A percentile compares a stretch with the other conserved stretches of the same genome.
Conservation (phyloP, 2,888 invertebrate species). For the Sphaeridia pumilis region DNA sequence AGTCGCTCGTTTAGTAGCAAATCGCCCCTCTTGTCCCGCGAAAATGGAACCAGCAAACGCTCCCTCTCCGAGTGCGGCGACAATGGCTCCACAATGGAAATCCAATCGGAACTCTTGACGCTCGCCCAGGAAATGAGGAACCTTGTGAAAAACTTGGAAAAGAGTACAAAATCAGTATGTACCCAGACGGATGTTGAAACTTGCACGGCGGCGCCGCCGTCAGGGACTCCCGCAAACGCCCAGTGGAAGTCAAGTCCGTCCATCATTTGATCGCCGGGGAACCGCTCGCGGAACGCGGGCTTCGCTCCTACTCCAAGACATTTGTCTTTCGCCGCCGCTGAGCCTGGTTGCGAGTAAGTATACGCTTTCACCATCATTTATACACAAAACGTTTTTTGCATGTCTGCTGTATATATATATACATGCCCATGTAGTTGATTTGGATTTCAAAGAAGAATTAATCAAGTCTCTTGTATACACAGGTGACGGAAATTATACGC, state of each 20-base stretch:
- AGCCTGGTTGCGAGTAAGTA: too few relatives aligned
- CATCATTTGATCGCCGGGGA: conserved; percentile 33
- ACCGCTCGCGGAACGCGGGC: too few relatives aligned
- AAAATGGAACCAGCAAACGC: conserved; percentile 35
- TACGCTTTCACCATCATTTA: too few relatives aligned
- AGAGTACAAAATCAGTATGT: conserved; percentile 25
- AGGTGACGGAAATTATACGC: too few relatives aligned
- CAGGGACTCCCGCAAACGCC: conserved; percentile 8
- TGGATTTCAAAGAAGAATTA: too few relatives aligned
- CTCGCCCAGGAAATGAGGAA: conserved; percentile 36
- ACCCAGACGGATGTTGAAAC: conserved; percentile 32
- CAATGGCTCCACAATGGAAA: conserved; percentile 30
- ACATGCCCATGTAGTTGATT: too few relatives aligned
- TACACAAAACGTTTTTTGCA: too few relatives aligned
- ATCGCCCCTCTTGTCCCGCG: conserved; percentile 35
- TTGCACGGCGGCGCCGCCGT: too few relatives aligned
- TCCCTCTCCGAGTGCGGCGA: conserved; percentile 35
- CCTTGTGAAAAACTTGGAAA: conserved; percentile 35
- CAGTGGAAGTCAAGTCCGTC: conserved; percentile 36
- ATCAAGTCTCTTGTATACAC: too few relatives aligned
- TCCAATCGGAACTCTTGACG: conserved; percentile 35
- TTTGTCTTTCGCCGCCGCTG: too few relatives aligned
- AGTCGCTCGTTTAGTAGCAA: conserved; percentile 36
- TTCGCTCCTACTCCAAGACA: too few relatives aligned
- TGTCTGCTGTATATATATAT: too few relatives aligned